These are phyloP conservation scores for Stichodactyla helianthus DNA, from an alignment of 64 coral and sea anemone genomes.

Conservation along the genomic window DNA sequence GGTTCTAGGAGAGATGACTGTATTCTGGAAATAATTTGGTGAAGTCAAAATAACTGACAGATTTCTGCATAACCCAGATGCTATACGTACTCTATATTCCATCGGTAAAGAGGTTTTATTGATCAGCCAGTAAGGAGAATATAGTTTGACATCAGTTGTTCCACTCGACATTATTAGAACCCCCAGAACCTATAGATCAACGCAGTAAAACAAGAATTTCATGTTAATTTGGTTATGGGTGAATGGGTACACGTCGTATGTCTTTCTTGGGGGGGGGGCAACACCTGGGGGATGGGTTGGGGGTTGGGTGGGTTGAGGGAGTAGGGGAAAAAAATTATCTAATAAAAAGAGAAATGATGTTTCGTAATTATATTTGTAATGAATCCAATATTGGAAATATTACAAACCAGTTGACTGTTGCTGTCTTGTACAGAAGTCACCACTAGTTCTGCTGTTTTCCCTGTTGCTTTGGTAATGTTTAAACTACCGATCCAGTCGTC, in stretches of 20 bases:
- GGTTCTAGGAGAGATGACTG: too few relatives aligned
- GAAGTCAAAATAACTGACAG: too few relatives aligned
- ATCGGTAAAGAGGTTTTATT: constrained; percentile 87
- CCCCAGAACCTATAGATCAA: constrained; percentile 52
- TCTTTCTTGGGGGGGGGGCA: too few relatives aligned
- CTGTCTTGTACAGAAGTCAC: constrained; percentile 24
- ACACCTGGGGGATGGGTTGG: too few relatives aligned
- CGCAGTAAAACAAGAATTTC: neutral
- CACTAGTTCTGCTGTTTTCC: constrained; percentile 5
- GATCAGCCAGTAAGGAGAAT: constrained; percentile 94
- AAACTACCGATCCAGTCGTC: constrained; percentile 34
- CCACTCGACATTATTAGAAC: constrained; percentile 45
- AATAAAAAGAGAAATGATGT: too few relatives aligned
- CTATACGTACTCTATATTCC: constrained; percentile 66
- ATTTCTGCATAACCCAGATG: neutral
- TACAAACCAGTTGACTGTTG: constrained; percentile 11
- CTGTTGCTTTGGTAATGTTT: constrained; percentile 4
- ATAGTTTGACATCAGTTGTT: constrained; percentile 63
- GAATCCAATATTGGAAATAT: too few relatives aligned
- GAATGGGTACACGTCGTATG: too few relatives aligned
- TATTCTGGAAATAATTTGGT: too few relatives aligned
- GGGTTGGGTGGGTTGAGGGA: too few relatives aligned
- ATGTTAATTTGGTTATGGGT: too few relatives aligned
- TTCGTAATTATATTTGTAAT: too few relatives aligned
- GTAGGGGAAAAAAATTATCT: neutral